Evolutionary conservation across 2,888 invertebrate species (phyloP), one percentile per base, ranked within the genome.

Genomic region (Pristionchus japonicus): DNA sequence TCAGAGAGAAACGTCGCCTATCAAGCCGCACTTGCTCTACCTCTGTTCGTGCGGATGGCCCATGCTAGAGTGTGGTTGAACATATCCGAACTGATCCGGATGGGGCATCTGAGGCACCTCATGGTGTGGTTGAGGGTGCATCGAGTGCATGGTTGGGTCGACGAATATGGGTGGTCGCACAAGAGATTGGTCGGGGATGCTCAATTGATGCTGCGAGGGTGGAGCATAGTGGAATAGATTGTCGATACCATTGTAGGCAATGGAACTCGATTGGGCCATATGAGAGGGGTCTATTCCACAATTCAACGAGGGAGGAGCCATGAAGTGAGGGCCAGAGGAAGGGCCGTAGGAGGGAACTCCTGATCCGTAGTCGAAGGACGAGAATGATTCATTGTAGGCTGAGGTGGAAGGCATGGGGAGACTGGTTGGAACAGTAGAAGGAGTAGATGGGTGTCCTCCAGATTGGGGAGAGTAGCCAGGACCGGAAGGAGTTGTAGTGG

Each of bases 1-100:
- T 74, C 43, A n/a, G n/a, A n/a, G n/a, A n/a, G 74, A 74, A 74
- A 74, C 74, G 74, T 74, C 74, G 74, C 74, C 74, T 74, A 74
- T 13, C 6, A 74, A 40, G 7, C 3, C 40, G n/a, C 74, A 74
- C 23, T 74, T 40, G 74, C 43, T 9, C 37, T 74, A 40, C n/a
- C n/a, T n/a, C 43, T 74, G 74, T 23, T 74, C 74, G 40, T 74
- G 74, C n/a, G 40, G 67, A 3, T 74, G 40, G 23, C 43, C 74
- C 37, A 74, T 74, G 1, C 74, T 40, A n/a, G 74, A 74, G 31
- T 67, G 67, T 34, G 37, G 40, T 4, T 23, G 37, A 4, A 11
- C 74, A 23, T 74, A 74, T n/a, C 74, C 74, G n/a, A 31, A 74
- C 20, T 74, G 74, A 23, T 74, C 74, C 2, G 3, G 74, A 40